A percentile compares a stretch with the other conserved stretches of the same genome.
Evolutionary conservation across 2,113 vertebrate genomes (phyloP).

Genomic region (Mastomys natalensis): DNA sequence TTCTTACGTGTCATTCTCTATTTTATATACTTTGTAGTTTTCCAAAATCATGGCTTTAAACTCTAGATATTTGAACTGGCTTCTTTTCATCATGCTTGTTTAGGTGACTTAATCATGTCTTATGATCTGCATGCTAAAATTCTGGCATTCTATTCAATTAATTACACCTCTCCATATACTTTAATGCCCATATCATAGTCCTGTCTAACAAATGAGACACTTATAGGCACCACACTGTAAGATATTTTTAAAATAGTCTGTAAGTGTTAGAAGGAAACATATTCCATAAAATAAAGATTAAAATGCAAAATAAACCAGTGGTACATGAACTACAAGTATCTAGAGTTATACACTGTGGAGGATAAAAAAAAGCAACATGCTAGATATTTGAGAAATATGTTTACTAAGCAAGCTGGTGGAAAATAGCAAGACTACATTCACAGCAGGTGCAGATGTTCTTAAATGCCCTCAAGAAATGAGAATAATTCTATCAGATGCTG

Average conservation of each 20-base stretch:
- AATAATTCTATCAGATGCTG: not conserved
- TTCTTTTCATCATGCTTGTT: not conserved
- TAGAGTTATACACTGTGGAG: not conserved
- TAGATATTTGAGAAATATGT: not conserved
- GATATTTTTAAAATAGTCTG: not conserved
- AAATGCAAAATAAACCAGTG: not conserved
- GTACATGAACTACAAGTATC: too few relatives aligned
- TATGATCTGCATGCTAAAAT: not conserved
- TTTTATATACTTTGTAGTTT: conserved; percentile 19
- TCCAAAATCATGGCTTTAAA: conserved; percentile 5
- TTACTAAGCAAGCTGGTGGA: not conserved
- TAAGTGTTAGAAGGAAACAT: rapidly evolving
- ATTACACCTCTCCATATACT: not conserved
- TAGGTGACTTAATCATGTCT: not conserved
- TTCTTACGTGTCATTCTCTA: not conserved
- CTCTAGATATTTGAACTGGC: not conserved
- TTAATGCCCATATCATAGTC: not conserved
- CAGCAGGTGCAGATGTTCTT: not conserved
- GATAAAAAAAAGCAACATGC: not conserved
- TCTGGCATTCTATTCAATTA: not conserved
- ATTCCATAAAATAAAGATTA: not conserved
- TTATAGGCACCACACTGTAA: not conserved
- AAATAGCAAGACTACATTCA: not conserved
- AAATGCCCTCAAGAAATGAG: not conserved
- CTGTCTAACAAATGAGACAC: not conserved